Evolutionary conservation across 2,888 invertebrate genomes (phyloP), one percentile per base, ranked within the genome.

Genomic region (Theristus sp.): DNA sequence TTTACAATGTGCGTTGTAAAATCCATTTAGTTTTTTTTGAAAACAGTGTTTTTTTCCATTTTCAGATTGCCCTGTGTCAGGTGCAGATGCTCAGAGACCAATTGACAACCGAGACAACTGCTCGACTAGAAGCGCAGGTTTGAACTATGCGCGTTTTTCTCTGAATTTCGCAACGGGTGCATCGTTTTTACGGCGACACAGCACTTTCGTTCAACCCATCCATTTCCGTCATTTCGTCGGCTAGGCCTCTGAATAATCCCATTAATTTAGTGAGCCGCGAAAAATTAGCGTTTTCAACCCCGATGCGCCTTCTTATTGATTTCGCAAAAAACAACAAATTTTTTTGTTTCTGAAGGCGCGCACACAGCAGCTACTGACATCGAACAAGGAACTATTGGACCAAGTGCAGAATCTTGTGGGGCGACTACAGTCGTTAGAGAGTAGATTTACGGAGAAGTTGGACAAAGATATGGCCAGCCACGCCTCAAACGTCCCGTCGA

Each of bases 81-180:
- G 82, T 89, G 59, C 82, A 87, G 73, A 78, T 90, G 63, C 80
- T 91, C 61, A 82, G 88, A 64, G 89, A 90, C 74, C 90, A 90
- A 75, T 80, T 91, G 59, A 84, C 86, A 22, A 87, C 87, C 2
- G 90, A 91, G 76, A 87, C 88, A 55, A 84, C 88, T 49, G 90
- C 90, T 3, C 81, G 90, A 62, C 83, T 89, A 63, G 89, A 91
- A 75, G 89, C 94, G 25, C 94, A 96, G 83, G 89, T 89, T n/a
- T n/a, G n/a, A n/a, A n/a, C n/a, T n/a, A n/a, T n/a, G n/a, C n/a
- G n/a, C n/a, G n/a, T n/a, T n/a, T n/a, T n/a, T n/a, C n/a, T n/a
- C n/a, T n/a, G n/a, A n/a, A n/a, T n/a, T n/a, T n/a, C n/a, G n/a
- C n/a, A n/a, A n/a, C n/a, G n/a, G n/a, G n/a, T n/a, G n/a, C n/a